Conservation (phyloP, 1,140 invertebrate genomes). For the Pristionchus pacificus region DNA sequence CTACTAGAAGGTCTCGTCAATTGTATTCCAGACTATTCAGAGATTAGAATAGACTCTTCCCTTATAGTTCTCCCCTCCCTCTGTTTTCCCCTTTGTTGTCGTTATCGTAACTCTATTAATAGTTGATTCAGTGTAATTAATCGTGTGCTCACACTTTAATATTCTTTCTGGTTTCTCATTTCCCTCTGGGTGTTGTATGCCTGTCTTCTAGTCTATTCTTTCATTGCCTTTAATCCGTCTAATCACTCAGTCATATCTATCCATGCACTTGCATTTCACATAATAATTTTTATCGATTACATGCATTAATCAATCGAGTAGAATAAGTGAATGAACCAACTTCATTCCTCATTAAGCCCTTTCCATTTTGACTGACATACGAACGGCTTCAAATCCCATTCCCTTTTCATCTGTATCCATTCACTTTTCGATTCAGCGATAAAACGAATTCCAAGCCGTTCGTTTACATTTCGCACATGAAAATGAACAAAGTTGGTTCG, state of each 20-base stretch:
- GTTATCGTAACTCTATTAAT: no score
- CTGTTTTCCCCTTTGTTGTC: conserved; percentile 1
- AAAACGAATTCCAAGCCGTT: neutral
- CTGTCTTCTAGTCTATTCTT: neutral
- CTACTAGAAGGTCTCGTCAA: conserved; percentile 25
- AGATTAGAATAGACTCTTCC: conserved; percentile 7
- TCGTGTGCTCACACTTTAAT: neutral
- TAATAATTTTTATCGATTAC: neutral
- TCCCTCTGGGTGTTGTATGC: neutral
- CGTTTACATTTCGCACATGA: neutral
- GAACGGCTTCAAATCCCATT: no score
- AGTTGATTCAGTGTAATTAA: conserved; percentile 5
- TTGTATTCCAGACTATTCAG: conserved; percentile 20
- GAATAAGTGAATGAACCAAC: no score
- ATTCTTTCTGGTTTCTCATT: neutral
- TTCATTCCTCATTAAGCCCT: no score
- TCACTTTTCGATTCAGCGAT: no score
- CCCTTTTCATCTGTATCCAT: no score
- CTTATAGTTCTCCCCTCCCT: neutral
- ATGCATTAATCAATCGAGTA: neutral
- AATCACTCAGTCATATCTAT: no score
- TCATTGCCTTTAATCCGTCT: no score
- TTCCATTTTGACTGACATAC: no score
- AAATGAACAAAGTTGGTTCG: neutral
- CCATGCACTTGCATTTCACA: neutral